Conservation (phyloP, 2,888 invertebrate species). For the Cantharis nigra region DNA sequence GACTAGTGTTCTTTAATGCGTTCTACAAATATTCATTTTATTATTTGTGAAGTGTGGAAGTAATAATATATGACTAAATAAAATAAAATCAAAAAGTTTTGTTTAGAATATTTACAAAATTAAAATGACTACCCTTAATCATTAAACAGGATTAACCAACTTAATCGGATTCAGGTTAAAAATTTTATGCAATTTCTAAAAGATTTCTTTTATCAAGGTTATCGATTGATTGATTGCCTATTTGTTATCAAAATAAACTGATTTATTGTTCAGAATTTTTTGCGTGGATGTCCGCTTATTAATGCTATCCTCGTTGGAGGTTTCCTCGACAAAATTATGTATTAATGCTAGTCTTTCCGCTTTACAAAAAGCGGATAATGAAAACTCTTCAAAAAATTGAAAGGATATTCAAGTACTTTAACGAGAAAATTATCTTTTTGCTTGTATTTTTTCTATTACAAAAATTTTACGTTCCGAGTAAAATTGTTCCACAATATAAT, state of each 20-base stretch:
- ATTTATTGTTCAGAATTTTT: not conserved
- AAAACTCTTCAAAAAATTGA: not conserved
- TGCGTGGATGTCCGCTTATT: not conserved
- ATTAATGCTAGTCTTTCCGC: not conserved
- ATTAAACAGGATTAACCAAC: constrained; percentile 1
- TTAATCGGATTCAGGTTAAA: constrained; percentile 3
- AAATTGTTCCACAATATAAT: not conserved
- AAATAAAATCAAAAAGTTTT: not conserved
- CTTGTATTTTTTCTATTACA: not conserved
- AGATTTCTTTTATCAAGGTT: not conserved
- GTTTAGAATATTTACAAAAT: not conserved
- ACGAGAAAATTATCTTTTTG: constrained; percentile 1
- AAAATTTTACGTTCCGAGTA: not conserved
- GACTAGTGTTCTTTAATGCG: constrained; percentile 4
- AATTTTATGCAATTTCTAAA: constrained; percentile 3
- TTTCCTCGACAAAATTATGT: not conserved
- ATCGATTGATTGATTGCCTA: constrained; percentile 1
- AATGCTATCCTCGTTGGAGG: not conserved
- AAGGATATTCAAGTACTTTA: not conserved
- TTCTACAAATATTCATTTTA: not conserved
- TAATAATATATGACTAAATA: not conserved
- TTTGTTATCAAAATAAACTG: not conserved
- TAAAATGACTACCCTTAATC: not conserved
- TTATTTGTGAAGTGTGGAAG: not conserved
- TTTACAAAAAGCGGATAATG: not conserved